Base-by-base conservation (phyloP, 2,797 vertebrate genomes). In the Paguma larvata region DNA sequence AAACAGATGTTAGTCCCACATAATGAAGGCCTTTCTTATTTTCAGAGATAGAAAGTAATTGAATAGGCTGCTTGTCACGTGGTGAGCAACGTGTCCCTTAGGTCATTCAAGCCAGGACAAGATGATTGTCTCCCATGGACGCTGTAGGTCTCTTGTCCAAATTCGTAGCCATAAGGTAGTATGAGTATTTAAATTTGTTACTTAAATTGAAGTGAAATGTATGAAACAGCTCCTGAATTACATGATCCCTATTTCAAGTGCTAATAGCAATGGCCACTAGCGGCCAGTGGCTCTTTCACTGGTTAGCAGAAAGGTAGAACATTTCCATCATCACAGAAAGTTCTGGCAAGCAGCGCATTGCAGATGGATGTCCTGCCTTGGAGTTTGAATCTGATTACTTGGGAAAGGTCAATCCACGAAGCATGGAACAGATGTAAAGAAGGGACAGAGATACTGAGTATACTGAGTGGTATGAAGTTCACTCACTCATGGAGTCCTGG, bases 161-260 rank as follows among this genome's bases (percentile, higher is more conserved):
- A 63, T 7, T 34, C 32, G 5, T 72, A 72, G 15, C 84, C 16
- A 25, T 14, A 65, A 86, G n/a, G 9, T 38, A 53, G 21, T 6
- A 2, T 53, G 62, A 59, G 63, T 46, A 65, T 63, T 93, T 93
- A 85, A 44, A 41, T 53, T 70, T 75, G 4, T 72, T 85, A 59
- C 53, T 88, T 85, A 56, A 82, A 94, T 41, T 89, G 9, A 87
- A 78, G 72, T 79, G 30, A 56, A 78, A 83, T 77, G 34, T 32
- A 86, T 92, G 85, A 88, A 73, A 65, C 70, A 85, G 6, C 19
- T 75, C 21, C 18, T 84, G 44, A 41, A 7, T 67, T 59, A 34
- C 0, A 25, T 10, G 38, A 65, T 18, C 44, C 11, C 34, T 4
- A 51, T 44, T 83, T 96, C 73, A 86, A 41, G n/a, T 67, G n/a